These are phyloP conservation scores for Callocephalon fimbriatum DNA, from an alignment of 2,113 vertebrate species.

Conservation along the genomic window DNA sequence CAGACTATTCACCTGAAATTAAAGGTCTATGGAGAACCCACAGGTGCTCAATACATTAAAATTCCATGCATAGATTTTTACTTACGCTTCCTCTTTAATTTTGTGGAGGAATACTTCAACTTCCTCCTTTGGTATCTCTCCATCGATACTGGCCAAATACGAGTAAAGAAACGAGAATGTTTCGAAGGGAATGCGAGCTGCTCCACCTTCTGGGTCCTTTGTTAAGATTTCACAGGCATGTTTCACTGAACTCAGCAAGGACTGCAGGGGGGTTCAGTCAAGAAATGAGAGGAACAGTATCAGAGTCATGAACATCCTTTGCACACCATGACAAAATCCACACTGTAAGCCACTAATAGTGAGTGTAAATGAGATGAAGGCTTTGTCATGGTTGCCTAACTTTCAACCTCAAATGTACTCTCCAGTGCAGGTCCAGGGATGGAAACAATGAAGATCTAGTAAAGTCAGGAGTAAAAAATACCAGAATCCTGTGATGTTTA, in stretches of 20 bases:
- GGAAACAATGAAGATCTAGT: neutral
- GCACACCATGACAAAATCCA: neutral
- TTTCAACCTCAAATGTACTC: neutral
- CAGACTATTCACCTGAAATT: neutral
- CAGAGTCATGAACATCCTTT: neutral
- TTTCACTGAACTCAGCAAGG: conserved; percentile 82
- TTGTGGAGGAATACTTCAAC: conserved; percentile 72
- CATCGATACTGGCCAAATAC: conserved; percentile 84
- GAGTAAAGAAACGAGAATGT: conserved; percentile 83
- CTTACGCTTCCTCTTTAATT: conserved; percentile 78
- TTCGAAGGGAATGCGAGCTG: conserved; percentile 80
- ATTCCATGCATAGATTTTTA: neutral
- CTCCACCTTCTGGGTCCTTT: conserved; percentile 81
- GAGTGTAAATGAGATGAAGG: neutral
- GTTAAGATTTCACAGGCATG: conserved; percentile 89
- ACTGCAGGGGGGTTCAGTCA: conserved; percentile 59
- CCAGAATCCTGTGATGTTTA: neutral
- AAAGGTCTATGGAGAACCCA: neutral
- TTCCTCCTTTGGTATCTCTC: conserved; percentile 69
- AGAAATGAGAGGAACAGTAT: neutral
- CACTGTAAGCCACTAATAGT: neutral
- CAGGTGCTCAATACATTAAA: neutral
- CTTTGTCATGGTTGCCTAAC: neutral
- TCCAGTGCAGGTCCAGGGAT: neutral
- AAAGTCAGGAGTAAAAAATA: neutral